Percentiles rank a stretch among this genome's conserved stretches.
These are phyloP conservation scores for Petroica traversi DNA, from an alignment of 2,113 vertebrate genomes.

Conservation along the genomic window DNA sequence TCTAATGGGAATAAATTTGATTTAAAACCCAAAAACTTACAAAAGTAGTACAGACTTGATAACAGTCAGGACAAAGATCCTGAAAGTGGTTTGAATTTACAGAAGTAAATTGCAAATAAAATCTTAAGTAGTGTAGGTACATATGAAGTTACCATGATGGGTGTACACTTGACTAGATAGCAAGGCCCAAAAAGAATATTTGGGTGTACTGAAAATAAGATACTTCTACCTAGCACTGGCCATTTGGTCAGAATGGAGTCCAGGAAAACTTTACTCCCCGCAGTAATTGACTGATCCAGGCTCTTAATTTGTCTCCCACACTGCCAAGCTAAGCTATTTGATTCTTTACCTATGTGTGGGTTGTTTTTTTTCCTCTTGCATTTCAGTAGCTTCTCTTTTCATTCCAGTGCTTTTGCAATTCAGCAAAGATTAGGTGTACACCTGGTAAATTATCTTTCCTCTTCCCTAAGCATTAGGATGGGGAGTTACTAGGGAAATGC, in stretches of 20 bases:
- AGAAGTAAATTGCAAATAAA: background rate
- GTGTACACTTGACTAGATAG: background rate
- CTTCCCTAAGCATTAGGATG: background rate
- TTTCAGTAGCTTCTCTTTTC: slow-evolving; percentile 1
- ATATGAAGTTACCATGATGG: accelerated
- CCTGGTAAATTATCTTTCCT: background rate
- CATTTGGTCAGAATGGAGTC: background rate
- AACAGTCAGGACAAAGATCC: background rate
- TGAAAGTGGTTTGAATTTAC: background rate
- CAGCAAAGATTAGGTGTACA: background rate
- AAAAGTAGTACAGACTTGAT: background rate
- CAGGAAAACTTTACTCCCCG: background rate
- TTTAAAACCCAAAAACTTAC: background rate
- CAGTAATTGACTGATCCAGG: background rate
- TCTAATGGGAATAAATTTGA: background rate
- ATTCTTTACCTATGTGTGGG: background rate
- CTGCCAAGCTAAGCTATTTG: background rate
- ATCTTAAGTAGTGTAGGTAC: background rate
- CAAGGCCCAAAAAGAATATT: background rate
- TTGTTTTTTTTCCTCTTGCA: accelerated
- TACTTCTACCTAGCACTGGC: background rate
- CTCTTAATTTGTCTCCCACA: background rate
- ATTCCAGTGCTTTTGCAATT: background rate
- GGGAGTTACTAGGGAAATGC: background rate
- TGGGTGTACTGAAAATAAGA: background rate